Evolutionary conservation across 2,888 invertebrate species (phyloP).

Genomic region (Eremobia ochroleuca): DNA sequence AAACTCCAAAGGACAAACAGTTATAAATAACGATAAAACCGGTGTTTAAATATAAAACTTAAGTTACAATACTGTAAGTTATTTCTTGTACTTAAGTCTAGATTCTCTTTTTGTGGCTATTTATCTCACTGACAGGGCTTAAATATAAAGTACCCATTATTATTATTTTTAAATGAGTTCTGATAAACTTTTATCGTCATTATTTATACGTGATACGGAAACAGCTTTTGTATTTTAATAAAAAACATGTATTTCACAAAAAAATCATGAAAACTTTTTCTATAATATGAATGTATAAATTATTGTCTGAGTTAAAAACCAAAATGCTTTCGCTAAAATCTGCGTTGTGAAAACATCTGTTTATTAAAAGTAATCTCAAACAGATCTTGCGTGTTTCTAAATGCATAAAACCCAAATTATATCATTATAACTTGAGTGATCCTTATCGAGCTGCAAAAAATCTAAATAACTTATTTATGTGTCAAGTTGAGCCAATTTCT

Average conservation of each 20-base stretch:
- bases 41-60: constrained; percentile 71
- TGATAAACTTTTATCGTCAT: background rate
- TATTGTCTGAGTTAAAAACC: background rate
- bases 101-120: constrained; percentile 51
- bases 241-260: background rate
- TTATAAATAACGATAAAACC: constrained; percentile 68
- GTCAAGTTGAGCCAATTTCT: constrained; percentile 62
- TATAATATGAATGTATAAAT: background rate
- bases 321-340: background rate
- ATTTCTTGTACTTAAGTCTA: constrained; percentile 65
- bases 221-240: background rate
- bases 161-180: constrained; percentile 32
- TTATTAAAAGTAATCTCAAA: background rate
- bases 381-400: constrained; percentile 22
- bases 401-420: constrained; percentile 33
- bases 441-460: constrained; percentile 38
- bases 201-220: background rate
- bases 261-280: background rate
- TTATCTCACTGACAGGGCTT: constrained; percentile 37
- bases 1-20: constrained; percentile 65
- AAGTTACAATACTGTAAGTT: constrained; percentile 67
- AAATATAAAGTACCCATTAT: constrained; percentile 32
- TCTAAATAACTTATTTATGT: constrained; percentile 65
- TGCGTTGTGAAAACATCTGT: background rate
- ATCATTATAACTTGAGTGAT: constrained; percentile 56